Base-by-base conservation (phyloP, 53 echinoderm and acorn worm genomes). In the Astropecten irregularis region DNA sequence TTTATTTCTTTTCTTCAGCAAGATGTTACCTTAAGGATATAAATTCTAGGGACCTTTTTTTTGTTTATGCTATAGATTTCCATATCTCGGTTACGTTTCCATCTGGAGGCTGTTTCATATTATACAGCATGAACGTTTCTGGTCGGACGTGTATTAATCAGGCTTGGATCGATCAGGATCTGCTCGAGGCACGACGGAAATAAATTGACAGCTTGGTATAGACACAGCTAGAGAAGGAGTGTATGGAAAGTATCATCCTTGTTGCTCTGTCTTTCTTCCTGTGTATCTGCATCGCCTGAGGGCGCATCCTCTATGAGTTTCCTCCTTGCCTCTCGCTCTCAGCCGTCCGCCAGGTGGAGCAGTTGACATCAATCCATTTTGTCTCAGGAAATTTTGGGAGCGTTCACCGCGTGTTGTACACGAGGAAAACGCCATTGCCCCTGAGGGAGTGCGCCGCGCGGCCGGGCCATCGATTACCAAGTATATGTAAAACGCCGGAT, bases 351-450 rank as follows among this genome's bases (percentile, higher is more conserved):
- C 30, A 31, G 77, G 62, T 79, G 62, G 42, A 79, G 32, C 21
- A 60, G 36, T 27, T 74, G 74, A 55, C 16, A 74, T 56, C 60
- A 62, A 79, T 44, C 59, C 39, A 76, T 57, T 76, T n/a, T n/a
- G n/a, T n/a, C n/a, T n/a, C n/a, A n/a, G n/a, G n/a, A n/a, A n/a
- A n/a, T n/a, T n/a, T n/a, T n/a, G n/a, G n/a, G n/a, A n/a, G n/a
- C n/a, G n/a, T n/a, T n/a, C n/a, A n/a, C n/a, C n/a, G n/a, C n/a
- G n/a, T n/a, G n/a, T n/a, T n/a, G n/a, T n/a, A n/a, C n/a, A n/a
- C n/a, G n/a, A n/a, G n/a, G n/a, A n/a, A n/a, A n/a, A n/a, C n/a
- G n/a, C 42, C 42, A 6, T 11, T 11, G 6, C 42, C 42, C 42
- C 42, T 42, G 11, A 42, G 42, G 42, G 6, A 6, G 42, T 6